Conservation (phyloP, 2,797 vertebrate genomes). For the Poeciliopsis presidionis region DNA sequence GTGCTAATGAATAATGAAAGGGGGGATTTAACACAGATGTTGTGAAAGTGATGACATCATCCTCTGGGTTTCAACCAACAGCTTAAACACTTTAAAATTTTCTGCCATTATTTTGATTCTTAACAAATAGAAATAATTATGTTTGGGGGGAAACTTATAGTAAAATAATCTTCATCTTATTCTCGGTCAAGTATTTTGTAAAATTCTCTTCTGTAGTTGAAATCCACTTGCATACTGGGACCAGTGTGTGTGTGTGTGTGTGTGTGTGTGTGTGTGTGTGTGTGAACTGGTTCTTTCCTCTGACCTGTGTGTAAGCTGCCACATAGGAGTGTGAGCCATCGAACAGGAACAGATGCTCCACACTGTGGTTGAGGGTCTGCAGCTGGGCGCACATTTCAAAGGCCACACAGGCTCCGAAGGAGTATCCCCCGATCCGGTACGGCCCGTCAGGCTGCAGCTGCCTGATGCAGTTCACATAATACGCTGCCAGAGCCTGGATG, state of each 20-base stretch:
- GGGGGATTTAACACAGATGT: too few relatives aligned
- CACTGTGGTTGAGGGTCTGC: slow-evolving; percentile 81
- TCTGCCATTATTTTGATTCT: background rate
- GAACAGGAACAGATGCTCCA: slow-evolving; percentile 90
- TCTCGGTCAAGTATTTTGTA: background rate
- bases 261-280: background rate
- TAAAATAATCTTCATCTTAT: background rate
- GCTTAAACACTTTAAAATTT: background rate
- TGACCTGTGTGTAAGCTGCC: slow-evolving; percentile 93
- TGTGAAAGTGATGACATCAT: too few relatives aligned
- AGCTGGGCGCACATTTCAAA: slow-evolving; percentile 98
- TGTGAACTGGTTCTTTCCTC: background rate
- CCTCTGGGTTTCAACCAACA: background rate
- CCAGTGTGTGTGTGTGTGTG: too few relatives aligned
- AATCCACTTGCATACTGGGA: too few relatives aligned
- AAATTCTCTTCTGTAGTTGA: background rate
- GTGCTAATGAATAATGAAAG: too few relatives aligned
- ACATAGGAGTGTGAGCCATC: slow-evolving; percentile 96
- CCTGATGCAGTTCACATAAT: slow-evolving; percentile 89
- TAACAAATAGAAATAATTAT: background rate
- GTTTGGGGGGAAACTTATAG: background rate
- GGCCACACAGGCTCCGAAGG: slow-evolving; percentile 96
- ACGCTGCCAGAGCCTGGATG: slow-evolving; percentile 89
- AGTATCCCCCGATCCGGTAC: slow-evolving; percentile 93
- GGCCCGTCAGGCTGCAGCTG: slow-evolving; percentile 91